phyloP scores from a whole-genome alignment of 2,888 invertebrate genomes.

The Alloplasta piceator region DNA sequence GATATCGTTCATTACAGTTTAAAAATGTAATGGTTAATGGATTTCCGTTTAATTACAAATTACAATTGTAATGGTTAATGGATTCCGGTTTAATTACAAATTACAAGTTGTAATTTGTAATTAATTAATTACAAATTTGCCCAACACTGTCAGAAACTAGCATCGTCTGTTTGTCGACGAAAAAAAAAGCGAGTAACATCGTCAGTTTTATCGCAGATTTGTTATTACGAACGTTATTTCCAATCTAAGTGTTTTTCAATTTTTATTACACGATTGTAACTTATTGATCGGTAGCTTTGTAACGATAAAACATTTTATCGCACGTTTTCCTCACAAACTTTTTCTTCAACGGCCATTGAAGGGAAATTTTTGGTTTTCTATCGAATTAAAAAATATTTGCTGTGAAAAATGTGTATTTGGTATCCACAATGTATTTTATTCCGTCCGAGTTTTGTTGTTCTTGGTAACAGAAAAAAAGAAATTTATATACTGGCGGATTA shows the following conservation, averaged over 20 bases:
- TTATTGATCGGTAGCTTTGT: neutral
- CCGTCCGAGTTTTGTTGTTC: constrained; percentile 24
- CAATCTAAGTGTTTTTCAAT: neutral
- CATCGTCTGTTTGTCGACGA: neutral
- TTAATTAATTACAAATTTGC: too few species aligned
- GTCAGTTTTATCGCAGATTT: constrained; percentile 24
- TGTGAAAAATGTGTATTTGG: neutral
- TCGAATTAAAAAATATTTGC: neutral
- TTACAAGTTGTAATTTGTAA: too few species aligned
- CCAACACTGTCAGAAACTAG: too few species aligned
- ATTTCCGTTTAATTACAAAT: too few species aligned
- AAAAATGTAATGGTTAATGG: too few species aligned
- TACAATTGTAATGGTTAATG: too few species aligned
- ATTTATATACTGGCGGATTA: neutral
- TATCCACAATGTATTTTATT: constrained; percentile 4
- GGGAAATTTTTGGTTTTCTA: neutral
- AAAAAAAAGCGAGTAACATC: neutral
- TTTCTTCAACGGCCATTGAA: neutral
- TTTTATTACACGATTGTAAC: neutral
- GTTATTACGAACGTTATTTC: constrained; percentile 38
- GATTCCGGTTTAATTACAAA: too few species aligned
- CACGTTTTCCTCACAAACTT: neutral
- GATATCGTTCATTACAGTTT: too few species aligned
- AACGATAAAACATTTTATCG: constrained; percentile 4
- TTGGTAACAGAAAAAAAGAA: neutral